A percentile compares a stretch with the other conserved stretches of the same genome.
phyloP scores from a whole-genome alignment of 2,888 invertebrate species.

The Tinea semifulvella region DNA sequence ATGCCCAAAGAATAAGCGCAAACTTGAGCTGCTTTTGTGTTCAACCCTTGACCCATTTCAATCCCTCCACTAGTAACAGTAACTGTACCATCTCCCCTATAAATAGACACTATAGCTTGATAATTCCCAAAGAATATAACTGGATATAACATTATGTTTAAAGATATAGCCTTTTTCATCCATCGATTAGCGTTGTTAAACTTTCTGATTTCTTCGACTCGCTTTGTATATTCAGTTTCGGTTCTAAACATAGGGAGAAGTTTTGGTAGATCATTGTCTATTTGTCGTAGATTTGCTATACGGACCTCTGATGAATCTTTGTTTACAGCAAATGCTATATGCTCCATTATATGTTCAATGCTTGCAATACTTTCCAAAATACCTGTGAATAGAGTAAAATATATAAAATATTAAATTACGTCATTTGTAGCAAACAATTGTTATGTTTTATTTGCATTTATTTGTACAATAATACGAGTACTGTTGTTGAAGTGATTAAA shows the following conservation, averaged over 20 bases:
- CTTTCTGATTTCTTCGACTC: slow-evolving; percentile 53
- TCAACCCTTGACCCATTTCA: slow-evolving; percentile 82
- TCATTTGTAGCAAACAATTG: too few species aligned
- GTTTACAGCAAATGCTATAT: slow-evolving; percentile 64
- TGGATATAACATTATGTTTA: slow-evolving; percentile 74
- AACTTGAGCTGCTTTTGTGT: slow-evolving; percentile 82
- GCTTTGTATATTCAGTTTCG: slow-evolving; percentile 61
- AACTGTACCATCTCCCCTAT: slow-evolving; percentile 74
- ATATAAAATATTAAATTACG: too few species aligned
- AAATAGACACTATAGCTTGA: slow-evolving; percentile 71
- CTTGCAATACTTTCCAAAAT: slow-evolving; percentile 67
- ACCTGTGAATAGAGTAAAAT: too few species aligned
- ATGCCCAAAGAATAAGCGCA: slow-evolving; percentile 78
- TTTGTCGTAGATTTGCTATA: slow-evolving; percentile 58
- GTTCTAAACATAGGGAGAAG: slow-evolving; percentile 62
- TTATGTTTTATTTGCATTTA: too few species aligned
- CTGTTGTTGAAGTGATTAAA: too few species aligned
- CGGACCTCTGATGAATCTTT: slow-evolving; percentile 69
- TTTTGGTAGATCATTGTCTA: slow-evolving; percentile 48
- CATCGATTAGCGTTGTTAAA: slow-evolving; percentile 76
- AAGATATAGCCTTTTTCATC: slow-evolving; percentile 75
- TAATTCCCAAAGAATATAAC: slow-evolving; percentile 64
- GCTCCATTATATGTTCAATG: slow-evolving; percentile 74
- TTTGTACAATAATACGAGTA: too few species aligned
- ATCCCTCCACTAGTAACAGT: slow-evolving; percentile 74